These are phyloP conservation scores for Otolemur garnettii DNA, from an alignment of 2,113 vertebrate genomes.

Conservation along the genomic window DNA sequence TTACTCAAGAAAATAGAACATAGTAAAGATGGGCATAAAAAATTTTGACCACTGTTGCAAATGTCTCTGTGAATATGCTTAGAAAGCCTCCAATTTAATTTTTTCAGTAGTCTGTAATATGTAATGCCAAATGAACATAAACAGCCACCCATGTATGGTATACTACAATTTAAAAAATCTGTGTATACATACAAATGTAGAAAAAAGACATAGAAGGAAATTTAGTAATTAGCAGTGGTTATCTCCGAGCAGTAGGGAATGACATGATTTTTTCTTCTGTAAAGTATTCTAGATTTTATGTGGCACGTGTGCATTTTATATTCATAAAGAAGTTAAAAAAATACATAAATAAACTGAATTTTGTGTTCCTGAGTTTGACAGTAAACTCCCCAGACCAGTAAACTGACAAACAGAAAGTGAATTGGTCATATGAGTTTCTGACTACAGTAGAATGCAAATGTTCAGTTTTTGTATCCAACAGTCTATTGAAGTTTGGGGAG, in stretches of 20 bases:
- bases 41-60: not conserved
- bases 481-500: not conserved
- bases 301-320: not conserved
- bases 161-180: not conserved
- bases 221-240: not conserved
- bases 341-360: not conserved
- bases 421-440: not conserved
- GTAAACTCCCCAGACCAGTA: not conserved
- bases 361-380: not conserved
- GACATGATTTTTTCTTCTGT: not conserved
- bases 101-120: not conserved
- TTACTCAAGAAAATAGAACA: constrained; percentile 21
- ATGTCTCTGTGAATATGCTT: constrained; percentile 54
- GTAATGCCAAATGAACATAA: not conserved
- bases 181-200: not conserved
- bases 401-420: not conserved
- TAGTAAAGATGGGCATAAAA: not conserved
- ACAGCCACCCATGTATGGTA: not conserved
- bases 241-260: not conserved
- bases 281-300: constrained; percentile 8
- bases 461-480: not conserved
- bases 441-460: not conserved
- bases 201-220: not conserved
- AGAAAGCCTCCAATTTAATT: not conserved
- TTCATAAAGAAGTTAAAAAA: constrained; percentile 7